Evolutionary conservation across 2,113 vertebrate species (phyloP), one percentile per base, ranked within the genome.

Genomic region (Protobothrops flavoviridis): DNA sequence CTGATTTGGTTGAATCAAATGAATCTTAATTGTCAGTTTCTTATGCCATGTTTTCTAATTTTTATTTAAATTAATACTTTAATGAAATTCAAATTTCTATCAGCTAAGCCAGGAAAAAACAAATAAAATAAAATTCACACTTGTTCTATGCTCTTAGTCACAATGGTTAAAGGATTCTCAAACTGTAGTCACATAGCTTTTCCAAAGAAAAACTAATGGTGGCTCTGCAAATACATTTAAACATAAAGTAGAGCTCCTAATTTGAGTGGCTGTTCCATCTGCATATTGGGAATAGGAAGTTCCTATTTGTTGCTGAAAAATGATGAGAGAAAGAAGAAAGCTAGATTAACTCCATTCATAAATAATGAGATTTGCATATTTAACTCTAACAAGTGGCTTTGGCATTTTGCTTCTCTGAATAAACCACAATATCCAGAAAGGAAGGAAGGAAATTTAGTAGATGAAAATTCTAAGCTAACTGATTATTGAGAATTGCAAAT

Each of bases 351-450:
- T 87, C 39, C 50, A 87, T 64, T 90, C 81, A 90, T 50, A 89
- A 53, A 92, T 64, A 87, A 90, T 43, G 33, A 87, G 88, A 92
- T 94, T 90, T 92, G 50, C 45, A 69, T 56, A 43, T 43, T 92
- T 69, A 92, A 86, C 69, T 85, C 56, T 10, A 59, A 26, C 87
- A 86, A 85, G 29, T 56, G 39, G n/a, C 52, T 89, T 85, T 90
- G n/a, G 69, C 59, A 86, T 64, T 94, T 92, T 26, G 55, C 24
- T 23, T 85, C 33, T 64, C 87, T 57, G 87, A 61, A 64, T 61
- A 29, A 24, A 52, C 61, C 43, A 33, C 26, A 93, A 93, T 20
- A 64, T 85, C 24, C 87, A n/a, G 10, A 20, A 74, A 85, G 61
- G 81, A 85, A 64, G 61, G 55, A 33, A 85, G 23, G 53, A 81